A percentile compares a stretch with the other conserved stretches of the same genome.
Evolutionary conservation across 2,113 vertebrate species (phyloP).

Genomic region (Chloropsis cyanopogon): DNA sequence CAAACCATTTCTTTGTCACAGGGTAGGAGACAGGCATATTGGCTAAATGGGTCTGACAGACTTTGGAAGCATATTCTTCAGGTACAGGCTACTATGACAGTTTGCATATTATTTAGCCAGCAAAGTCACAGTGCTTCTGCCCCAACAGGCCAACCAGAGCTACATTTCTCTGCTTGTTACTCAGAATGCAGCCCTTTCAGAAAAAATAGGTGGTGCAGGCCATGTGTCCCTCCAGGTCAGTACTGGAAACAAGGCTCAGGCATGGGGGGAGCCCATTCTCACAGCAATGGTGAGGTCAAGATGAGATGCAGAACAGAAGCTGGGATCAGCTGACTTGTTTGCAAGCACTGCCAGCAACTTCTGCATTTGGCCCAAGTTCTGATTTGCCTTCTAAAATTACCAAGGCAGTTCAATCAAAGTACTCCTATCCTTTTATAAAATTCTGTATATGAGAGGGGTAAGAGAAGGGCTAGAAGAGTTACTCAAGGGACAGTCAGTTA

Average conservation of each 20-base stretch:
- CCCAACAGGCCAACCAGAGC: not conserved
- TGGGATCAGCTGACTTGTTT: not conserved
- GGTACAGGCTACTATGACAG: not conserved
- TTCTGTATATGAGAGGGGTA: not conserved
- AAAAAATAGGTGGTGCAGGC: not conserved
- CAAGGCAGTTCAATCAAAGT: not conserved
- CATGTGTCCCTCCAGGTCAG: not conserved
- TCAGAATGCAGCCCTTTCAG: not conserved
- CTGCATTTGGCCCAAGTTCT: not conserved
- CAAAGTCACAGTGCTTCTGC: not conserved
- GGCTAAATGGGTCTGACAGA: not conserved
- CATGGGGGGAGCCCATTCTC: not conserved
- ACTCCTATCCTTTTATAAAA: not conserved
- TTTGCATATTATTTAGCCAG: not conserved
- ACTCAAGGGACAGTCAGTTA: not conserved
- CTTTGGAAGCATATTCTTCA: not conserved
- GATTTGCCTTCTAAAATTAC: conserved; percentile 2
- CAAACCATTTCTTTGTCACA: not conserved
- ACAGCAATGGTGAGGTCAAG: not conserved
- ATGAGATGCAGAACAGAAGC: not conserved
- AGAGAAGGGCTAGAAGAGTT: not conserved
- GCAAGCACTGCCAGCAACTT: not conserved
- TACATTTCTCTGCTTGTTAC: not conserved
- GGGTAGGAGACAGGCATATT: not conserved
- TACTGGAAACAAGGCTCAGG: not conserved